These are phyloP conservation scores for Macroramphosus scolopax DNA, from an alignment of 2,797 vertebrate genomes.

Conservation along the genomic window DNA sequence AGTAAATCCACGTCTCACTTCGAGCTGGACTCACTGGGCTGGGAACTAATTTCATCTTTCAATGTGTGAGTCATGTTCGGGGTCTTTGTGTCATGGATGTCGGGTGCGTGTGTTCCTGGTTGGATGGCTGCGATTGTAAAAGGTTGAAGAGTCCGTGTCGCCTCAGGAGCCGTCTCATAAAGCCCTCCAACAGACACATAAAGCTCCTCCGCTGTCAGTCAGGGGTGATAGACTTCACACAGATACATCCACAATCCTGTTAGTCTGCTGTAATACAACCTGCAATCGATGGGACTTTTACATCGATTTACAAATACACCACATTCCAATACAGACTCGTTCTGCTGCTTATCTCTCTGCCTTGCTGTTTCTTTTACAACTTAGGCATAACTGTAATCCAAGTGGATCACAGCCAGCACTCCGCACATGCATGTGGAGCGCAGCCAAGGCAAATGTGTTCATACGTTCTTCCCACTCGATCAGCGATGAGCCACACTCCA, in stretches of 20 bases:
- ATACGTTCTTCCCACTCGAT: constrained; percentile 1
- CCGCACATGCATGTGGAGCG: constrained; percentile 6
- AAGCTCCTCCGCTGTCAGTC: too few species aligned
- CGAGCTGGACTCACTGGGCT: too few species aligned
- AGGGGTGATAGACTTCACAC: too few species aligned
- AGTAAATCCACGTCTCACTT: too few species aligned
- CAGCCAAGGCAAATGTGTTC: constrained; percentile 5
- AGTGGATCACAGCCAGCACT: constrained; percentile 5
- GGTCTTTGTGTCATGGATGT: constrained; percentile 33
- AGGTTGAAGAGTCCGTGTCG: constrained; percentile 9
- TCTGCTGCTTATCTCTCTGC: constrained; percentile 10
- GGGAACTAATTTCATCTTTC: constrained; percentile 22
- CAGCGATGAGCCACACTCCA: background rate
- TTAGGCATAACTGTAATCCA: constrained; percentile 20
- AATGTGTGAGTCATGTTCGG: constrained; percentile 27
- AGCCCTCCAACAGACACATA: constrained; percentile 22
- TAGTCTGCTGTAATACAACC: too few species aligned
- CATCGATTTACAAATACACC: too few species aligned
- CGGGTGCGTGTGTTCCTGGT: constrained; percentile 8
- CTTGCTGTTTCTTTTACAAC: constrained; percentile 16
- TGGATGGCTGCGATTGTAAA: constrained; percentile 16
- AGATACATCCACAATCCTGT: too few species aligned
- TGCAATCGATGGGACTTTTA: too few species aligned
- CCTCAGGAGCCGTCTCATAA: too few species aligned
- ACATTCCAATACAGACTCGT: too few species aligned